Percentiles rank a stretch among this genome's conserved stretches.
phyloP scores from a whole-genome alignment of 2,888 invertebrate species.

The Capitulum mitella region DNA sequence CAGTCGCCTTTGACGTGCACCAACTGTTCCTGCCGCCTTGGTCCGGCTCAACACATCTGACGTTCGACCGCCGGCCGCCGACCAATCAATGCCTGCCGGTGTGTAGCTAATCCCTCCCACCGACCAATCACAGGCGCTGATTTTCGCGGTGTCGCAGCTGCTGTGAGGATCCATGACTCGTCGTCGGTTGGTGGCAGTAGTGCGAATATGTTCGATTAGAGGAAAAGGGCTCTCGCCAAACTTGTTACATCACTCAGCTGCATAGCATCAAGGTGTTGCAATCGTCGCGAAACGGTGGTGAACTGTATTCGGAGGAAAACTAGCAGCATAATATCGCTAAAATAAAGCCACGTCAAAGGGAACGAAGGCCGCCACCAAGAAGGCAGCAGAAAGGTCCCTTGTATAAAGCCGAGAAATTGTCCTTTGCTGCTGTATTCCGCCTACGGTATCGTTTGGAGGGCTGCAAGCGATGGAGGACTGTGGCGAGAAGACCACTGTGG shows the following conservation, averaged over 20 bases:
- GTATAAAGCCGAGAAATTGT: background rate
- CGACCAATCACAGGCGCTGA: constrained; percentile 11
- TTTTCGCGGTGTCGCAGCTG: constrained; percentile 1
- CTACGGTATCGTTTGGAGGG: background rate
- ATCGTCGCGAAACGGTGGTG: too few relatives aligned
- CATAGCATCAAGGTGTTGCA: too few relatives aligned
- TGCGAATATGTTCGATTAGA: background rate
- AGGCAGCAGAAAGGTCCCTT: background rate
- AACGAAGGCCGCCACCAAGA: background rate
- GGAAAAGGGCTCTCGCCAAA: too few relatives aligned
- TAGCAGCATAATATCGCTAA: too few relatives aligned
- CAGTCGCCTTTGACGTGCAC: too few relatives aligned
- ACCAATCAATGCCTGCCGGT: background rate
- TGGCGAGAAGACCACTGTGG: too few relatives aligned
- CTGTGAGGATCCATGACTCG: background rate
- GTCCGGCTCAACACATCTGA: too few relatives aligned
- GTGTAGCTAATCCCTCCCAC: constrained; percentile 9
- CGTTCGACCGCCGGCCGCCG: constrained; percentile 1
- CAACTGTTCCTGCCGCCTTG: too few relatives aligned
- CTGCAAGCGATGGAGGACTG: background rate
- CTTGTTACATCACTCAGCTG: too few relatives aligned
- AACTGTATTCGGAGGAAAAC: too few relatives aligned
- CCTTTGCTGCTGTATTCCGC: background rate
- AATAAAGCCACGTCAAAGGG: background rate
- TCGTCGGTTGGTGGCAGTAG: background rate